Evolutionary conservation across 2,113 vertebrate species (phyloP).

Genomic region (Psittacus erithacus): DNA sequence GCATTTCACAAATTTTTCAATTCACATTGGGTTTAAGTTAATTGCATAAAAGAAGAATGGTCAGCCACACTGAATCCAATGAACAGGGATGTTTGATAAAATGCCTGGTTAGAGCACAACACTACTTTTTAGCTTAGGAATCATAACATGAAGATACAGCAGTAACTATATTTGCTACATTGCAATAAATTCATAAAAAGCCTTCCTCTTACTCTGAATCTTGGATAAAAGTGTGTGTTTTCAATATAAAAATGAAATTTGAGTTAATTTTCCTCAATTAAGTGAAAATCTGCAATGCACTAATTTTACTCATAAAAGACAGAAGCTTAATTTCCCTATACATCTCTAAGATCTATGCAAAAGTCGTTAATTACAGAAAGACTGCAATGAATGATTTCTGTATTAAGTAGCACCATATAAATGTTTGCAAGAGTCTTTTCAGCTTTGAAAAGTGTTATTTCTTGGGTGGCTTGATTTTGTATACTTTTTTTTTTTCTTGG

Average conservation of each 20-base stretch:
- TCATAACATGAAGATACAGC: background rate
- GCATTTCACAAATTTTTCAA: background rate
- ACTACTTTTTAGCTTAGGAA: background rate
- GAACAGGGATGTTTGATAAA: background rate
- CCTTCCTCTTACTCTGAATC: background rate
- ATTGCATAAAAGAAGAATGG: background rate
- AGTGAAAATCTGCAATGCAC: background rate
- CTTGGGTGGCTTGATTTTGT: background rate
- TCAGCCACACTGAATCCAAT: background rate
- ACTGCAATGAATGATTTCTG: background rate
- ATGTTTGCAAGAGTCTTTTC: background rate
- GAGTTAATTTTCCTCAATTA: background rate
- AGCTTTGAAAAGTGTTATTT: background rate
- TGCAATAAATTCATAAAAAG: background rate
- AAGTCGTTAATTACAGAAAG: conserved; percentile 14
- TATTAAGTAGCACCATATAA: background rate
- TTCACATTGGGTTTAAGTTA: background rate
- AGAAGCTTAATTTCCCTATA: background rate
- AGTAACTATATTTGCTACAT: background rate
- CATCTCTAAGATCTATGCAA: background rate
- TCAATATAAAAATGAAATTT: background rate
- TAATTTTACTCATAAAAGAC: background rate
- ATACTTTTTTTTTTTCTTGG: background rate
- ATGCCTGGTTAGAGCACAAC: background rate
- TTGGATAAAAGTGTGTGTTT: background rate